phyloP scores from a whole-genome alignment of 2,888 invertebrate species.

The Malthinus flaveolus region DNA sequence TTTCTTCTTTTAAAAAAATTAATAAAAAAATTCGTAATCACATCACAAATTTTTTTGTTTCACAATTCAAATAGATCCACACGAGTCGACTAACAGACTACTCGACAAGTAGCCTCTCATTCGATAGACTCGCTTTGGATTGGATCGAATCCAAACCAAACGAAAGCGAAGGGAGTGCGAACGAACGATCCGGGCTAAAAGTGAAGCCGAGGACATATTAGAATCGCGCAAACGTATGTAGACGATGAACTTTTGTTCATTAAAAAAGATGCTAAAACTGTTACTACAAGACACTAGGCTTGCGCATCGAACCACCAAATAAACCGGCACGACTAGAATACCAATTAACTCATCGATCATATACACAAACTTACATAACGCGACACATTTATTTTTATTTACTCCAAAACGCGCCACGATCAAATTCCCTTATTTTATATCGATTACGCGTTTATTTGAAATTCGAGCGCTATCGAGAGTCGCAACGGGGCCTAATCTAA shows the following conservation, averaged over 20 bases:
- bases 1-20: constrained; percentile 4
- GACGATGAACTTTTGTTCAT: constrained; percentile 35
- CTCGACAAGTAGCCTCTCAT: constrained; percentile 27
- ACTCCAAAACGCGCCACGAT: constrained; percentile 26
- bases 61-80: constrained; percentile 25
- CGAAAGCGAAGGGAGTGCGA: constrained; percentile 40
- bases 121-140: constrained; percentile 32
- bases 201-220: constrained; percentile 35
- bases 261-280: constrained; percentile 34
- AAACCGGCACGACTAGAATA: constrained; percentile 30
- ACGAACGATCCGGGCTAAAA: constrained; percentile 36
- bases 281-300: constrained; percentile 28
- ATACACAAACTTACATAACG: too few species aligned
- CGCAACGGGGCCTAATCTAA: too few species aligned
- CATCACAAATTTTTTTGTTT: too few species aligned
- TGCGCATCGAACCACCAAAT: constrained; percentile 25
- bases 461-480: too few species aligned
- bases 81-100: constrained; percentile 29
- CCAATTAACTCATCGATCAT: constrained; percentile 32
- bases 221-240: constrained; percentile 35
- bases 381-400: too few species aligned
- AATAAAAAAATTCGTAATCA: constrained; percentile 21
- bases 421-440: too few species aligned
- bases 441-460: too few species aligned
- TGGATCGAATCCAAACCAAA: constrained; percentile 30